Evolutionary conservation across 2,113 vertebrate genomes (phyloP).

Genomic region (Elephas maximus): DNA sequence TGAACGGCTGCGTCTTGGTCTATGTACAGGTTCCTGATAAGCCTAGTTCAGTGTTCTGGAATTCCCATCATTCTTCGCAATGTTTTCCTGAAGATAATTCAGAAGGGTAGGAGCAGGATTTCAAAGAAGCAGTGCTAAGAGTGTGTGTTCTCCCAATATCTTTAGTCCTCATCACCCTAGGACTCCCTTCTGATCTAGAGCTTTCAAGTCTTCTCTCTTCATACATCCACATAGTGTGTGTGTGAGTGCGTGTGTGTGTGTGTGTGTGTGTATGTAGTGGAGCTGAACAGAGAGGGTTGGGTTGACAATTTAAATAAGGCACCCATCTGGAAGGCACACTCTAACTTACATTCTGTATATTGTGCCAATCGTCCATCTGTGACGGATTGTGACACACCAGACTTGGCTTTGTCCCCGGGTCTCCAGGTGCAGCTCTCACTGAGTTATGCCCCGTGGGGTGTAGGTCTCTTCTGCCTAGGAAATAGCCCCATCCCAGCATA

Average conservation of each 20-base stretch:
- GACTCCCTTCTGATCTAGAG: neutral
- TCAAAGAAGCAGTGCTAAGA: neutral
- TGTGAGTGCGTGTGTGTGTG: too few relatives aligned
- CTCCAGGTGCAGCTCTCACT: neutral
- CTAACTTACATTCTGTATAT: neutral
- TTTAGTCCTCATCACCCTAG: neutral
- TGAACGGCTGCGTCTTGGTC: too few relatives aligned
- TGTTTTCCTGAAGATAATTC: neutral
- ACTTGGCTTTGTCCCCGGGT: neutral
- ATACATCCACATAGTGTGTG: neutral
- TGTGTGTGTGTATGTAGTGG: neutral
- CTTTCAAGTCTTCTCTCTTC: neutral
- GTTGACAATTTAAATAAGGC: neutral
- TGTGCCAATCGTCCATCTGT: neutral
- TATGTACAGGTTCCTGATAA: too few relatives aligned
- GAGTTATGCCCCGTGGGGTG: fast-evolving
- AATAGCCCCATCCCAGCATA: neutral
- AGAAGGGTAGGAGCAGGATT: neutral
- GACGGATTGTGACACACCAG: neutral
- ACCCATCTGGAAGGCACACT: neutral
- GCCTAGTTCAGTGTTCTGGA: too few relatives aligned
- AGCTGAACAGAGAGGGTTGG: neutral
- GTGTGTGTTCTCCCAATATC: neutral
- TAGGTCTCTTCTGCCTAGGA: neutral
- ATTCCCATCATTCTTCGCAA: neutral